Evolutionary conservation across 2,113 vertebrate genomes (phyloP).

Genomic region (Misgurnus mizolepis): DNA sequence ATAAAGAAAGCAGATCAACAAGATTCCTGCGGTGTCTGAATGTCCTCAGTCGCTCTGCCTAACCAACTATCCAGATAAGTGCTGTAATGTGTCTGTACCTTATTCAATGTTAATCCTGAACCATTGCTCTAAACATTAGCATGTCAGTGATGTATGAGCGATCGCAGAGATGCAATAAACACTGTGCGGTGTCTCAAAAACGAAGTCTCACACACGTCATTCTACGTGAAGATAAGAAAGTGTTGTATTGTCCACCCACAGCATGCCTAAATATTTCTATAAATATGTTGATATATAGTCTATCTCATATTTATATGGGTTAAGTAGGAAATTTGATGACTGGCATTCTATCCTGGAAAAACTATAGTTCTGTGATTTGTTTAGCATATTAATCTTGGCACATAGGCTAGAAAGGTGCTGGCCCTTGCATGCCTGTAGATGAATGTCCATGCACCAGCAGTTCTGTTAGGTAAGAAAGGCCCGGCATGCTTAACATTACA

Average conservation of each 20-base stretch:
- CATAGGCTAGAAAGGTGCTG: constrained; percentile 33
- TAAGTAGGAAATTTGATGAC: constrained; percentile 27
- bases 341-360: constrained; percentile 33
- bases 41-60: not conserved
- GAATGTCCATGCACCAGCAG: constrained; percentile 50
- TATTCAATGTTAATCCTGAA: not conserved
- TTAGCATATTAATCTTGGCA: constrained; percentile 49
- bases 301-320: constrained; percentile 47
- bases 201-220: constrained; percentile 28
- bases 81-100: constrained; percentile 4
- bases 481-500: constrained; percentile 56
- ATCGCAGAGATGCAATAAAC: constrained; percentile 55
- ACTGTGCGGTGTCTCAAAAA: constrained; percentile 50
- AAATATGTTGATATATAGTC: constrained; percentile 64
- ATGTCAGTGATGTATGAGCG: not conserved
- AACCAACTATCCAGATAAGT: constrained; percentile 7
- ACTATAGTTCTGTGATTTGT: constrained; percentile 25
- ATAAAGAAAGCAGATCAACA: constrained; percentile 12
- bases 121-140: not conserved
- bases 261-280: constrained; percentile 77
- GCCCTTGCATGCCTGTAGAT: constrained; percentile 49
- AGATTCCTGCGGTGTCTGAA: not conserved
- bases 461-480: constrained; percentile 20
- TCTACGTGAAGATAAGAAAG: constrained; percentile 57
- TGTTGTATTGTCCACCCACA: constrained; percentile 57